Conservation (phyloP, 2,113 vertebrate genomes). For the Cisticola juncidis region DNA sequence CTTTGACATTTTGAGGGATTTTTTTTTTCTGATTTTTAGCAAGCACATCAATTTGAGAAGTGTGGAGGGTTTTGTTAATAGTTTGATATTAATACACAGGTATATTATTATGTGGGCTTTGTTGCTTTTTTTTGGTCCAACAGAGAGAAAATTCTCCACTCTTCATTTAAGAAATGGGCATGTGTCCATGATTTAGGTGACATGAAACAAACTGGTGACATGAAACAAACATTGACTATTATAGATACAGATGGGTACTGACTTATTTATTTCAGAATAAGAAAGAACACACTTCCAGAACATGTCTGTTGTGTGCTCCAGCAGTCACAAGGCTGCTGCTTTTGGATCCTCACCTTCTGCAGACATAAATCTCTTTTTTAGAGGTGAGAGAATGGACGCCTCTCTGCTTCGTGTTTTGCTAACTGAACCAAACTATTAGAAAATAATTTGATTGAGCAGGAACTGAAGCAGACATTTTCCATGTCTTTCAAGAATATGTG, state of each 20-base stretch:
- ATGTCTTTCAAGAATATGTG: neutral
- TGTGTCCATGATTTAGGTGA: neutral
- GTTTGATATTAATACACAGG: neutral
- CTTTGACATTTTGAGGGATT: neutral
- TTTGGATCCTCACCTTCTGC: neutral
- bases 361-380: neutral
- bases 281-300: neutral
- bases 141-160: neutral
- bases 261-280: neutral
- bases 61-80: neutral
- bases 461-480: constrained; percentile 8
- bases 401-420: neutral
- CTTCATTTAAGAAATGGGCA: neutral
- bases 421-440: neutral
- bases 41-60: neutral
- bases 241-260: neutral
- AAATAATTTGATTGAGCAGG: neutral
- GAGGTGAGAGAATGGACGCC: neutral
- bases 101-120: neutral
- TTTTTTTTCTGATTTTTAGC: neutral
- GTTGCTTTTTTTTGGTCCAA: neutral
- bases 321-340: neutral
- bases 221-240: neutral
- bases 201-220: neutral
- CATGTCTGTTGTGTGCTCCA: neutral